phyloP scores from a whole-genome alignment of 2,888 invertebrate species.

The Parelbella ahira region DNA sequence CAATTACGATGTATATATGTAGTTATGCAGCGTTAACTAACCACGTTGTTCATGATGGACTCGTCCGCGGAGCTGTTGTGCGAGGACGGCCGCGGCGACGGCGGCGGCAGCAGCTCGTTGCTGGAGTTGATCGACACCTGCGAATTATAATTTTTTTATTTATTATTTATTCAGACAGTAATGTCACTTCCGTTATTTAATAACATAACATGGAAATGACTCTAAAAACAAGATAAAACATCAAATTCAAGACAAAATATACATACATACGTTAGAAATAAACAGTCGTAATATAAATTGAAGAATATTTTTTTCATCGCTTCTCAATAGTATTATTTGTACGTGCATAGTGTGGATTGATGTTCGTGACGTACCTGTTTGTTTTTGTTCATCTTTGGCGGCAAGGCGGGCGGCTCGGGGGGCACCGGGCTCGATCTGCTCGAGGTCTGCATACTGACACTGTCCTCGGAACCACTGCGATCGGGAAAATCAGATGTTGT shows the following conservation, averaged over 20 bases:
- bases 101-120: conserved; percentile 66
- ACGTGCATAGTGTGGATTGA: no score
- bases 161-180: no score
- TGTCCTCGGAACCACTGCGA: conserved; percentile 69
- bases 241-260: no score
- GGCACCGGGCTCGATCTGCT: conserved; percentile 73
- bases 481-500: conserved; percentile 1
- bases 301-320: no score
- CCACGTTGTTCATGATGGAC: conserved; percentile 59
- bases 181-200: no score
- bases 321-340: no score
- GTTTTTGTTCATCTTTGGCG: conserved; percentile 76
- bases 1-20: conserved; percentile 6
- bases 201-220: no score
- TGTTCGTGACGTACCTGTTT: conserved; percentile 51
- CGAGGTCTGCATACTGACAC: conserved; percentile 63
- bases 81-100: conserved; percentile 69
- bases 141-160: no score
- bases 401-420: conserved; percentile 75
- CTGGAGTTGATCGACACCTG: conserved; percentile 63
- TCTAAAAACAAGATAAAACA: no score
- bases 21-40: conserved; percentile 34
- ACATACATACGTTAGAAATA: no score
- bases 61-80: conserved; percentile 67
- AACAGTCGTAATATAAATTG: no score